Conservation (phyloP, 2,888 invertebrate genomes). For the Pseudococcus viburni region DNA sequence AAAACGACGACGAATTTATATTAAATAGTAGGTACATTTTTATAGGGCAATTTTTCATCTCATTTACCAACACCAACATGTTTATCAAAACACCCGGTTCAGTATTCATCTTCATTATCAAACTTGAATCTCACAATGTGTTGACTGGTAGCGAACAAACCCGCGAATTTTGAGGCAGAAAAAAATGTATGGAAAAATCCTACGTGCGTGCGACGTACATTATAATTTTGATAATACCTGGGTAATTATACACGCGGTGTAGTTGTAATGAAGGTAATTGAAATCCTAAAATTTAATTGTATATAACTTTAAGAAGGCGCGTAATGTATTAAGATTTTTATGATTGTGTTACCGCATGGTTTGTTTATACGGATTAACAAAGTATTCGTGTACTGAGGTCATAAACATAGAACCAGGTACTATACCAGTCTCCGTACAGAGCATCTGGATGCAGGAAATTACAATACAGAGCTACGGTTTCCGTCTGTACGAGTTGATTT, state of each 20-base stretch:
- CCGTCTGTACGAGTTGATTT: not conserved
- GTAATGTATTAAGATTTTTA: not conserved
- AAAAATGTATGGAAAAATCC: not conserved
- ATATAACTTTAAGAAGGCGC: not conserved
- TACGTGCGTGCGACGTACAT: not conserved
- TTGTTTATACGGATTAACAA: constrained; percentile 19
- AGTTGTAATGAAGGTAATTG: not conserved
- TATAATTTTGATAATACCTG: not conserved
- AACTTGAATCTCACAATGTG: not conserved
- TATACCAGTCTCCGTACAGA: not conserved
- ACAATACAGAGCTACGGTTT: not conserved
- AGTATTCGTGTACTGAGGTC: constrained; percentile 36
- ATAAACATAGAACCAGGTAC: constrained; percentile 23
- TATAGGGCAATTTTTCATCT: too few species aligned
- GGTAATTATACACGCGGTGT: not conserved
- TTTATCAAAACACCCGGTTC: too few species aligned
- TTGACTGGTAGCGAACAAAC: not conserved
- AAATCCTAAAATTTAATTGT: not conserved
- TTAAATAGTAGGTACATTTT: too few species aligned
- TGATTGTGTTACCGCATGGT: constrained; percentile 4
- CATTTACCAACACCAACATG: too few species aligned
- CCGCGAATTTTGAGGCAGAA: not conserved
- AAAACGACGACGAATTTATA: too few species aligned
- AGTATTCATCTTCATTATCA: not conserved
- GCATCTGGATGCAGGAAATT: constrained; percentile 16